Conservation (phyloP, 2,797 vertebrate genomes). For the Platalea minor region DNA sequence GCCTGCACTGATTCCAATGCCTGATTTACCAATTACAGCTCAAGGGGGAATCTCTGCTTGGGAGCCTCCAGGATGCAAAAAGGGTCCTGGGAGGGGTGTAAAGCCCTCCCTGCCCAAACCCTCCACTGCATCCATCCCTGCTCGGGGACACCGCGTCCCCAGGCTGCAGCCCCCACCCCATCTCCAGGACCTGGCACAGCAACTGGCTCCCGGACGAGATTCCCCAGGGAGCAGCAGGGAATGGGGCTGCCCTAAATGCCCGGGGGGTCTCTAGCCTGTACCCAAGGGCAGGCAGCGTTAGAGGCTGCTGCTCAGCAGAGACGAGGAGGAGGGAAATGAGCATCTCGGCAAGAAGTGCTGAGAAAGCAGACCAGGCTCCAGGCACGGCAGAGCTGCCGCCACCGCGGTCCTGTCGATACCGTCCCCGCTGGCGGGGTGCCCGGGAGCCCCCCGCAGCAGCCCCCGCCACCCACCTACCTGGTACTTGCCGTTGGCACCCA, state of each 20-base stretch:
- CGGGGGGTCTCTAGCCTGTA: neutral
- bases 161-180: neutral
- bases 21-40: slow-evolving; percentile 69
- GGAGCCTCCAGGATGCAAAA: slow-evolving; percentile 3
- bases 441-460: neutral
- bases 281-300: neutral
- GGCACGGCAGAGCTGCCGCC: rapidly evolving
- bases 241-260: neutral
- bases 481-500: slow-evolving; percentile 88
- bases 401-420: rapidly evolving
- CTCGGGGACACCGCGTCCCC: rapidly evolving
- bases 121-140: neutral
- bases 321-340: neutral
- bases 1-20: slow-evolving; percentile 60
- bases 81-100: neutral
- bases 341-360: neutral
- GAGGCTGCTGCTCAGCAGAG: neutral
- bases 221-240: neutral
- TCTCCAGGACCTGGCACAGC: neutral
- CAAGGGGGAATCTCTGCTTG: slow-evolving; percentile 41
- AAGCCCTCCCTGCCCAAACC: neutral
- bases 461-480: slow-evolving; percentile 76
- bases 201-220: neutral
- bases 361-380: neutral
- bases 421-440: neutral